Evolutionary conservation across 2,113 vertebrate genomes (phyloP).

Genomic region (Merops nubicus): DNA sequence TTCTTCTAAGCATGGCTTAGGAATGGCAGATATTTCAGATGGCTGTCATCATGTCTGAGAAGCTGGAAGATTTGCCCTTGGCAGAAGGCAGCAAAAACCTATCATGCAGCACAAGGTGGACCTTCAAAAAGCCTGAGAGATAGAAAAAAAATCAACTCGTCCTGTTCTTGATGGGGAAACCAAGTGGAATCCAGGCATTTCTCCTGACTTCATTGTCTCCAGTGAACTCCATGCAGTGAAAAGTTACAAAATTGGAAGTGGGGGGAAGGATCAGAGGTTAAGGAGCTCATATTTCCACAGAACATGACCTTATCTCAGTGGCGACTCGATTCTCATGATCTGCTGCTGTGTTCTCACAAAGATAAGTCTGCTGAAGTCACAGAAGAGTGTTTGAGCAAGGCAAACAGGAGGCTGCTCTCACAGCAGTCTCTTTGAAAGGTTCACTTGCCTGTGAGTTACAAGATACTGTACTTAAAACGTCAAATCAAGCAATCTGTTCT

Average conservation of each 20-base stretch:
- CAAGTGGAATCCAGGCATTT: background rate
- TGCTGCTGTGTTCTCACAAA: slow-evolving; percentile 48
- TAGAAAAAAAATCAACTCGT: background rate
- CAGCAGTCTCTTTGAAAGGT: background rate
- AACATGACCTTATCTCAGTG: slow-evolving; percentile 16
- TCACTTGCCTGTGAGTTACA: background rate
- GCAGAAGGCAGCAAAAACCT: background rate
- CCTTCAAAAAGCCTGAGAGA: background rate
- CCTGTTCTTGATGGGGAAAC: background rate
- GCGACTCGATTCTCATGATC: slow-evolving; percentile 37
- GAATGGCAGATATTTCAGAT: background rate
- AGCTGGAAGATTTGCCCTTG: background rate
- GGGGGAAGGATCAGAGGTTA: slow-evolving; percentile 56
- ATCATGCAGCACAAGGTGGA: background rate
- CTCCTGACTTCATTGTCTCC: background rate
- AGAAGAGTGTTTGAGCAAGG: background rate
- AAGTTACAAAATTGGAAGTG: background rate
- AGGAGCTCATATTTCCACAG: slow-evolving; percentile 61
- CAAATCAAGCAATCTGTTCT: slow-evolving; percentile 42
- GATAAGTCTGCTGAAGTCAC: background rate
- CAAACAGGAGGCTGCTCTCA: background rate
- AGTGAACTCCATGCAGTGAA: background rate
- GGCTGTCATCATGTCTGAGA: background rate
- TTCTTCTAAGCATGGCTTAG: background rate
- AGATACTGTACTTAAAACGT: slow-evolving; percentile 63